Evolutionary conservation across 2,113 vertebrate species (phyloP), one percentile per base, ranked within the genome.

Genomic region (Dendrocopos noguchii): DNA sequence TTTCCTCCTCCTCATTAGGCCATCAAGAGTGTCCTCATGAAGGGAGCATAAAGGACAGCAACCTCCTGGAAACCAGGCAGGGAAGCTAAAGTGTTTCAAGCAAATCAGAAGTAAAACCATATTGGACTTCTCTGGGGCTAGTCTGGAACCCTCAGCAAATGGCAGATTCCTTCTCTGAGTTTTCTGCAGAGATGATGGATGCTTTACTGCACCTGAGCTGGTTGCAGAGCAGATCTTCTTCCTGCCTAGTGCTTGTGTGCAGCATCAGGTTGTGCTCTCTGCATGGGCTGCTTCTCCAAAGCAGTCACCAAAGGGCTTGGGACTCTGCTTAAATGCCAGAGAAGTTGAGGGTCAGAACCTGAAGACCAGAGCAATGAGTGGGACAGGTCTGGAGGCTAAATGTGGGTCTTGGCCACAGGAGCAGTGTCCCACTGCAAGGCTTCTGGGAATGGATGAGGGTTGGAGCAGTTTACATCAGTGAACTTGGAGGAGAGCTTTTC

Each of bases 1-100:
- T 87, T 96, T 88, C 53, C 72, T 78, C 64, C 72, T 78, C 64
- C 50, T 70, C 61, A 15, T 88, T 84, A 76, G 39, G 88, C 84
- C 60, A 52, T 83, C 71, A 53, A 27, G n/a, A 84, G 19, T 44
- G 36, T 29, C 36, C 46, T 90, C 61, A 61, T 64, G 15, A 80
- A 80, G 52, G 57, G 34, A 88, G 7, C 50, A 59, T 57, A 81
- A 83, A 76, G 57, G 68, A 14, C 60, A 80, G 19, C 34, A 4
- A 25, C 7, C 16, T 91, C 27, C 33, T 11, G 90, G 77, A 92
- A 90, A 63, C 55, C 15, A 80, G 55, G 2, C 31, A 44, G 1
- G 1, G 24, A 64, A 76, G 33, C 15, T 82, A 63, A 76, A 84
- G 15, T 29, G 7, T 63, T 90, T 81, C 21, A 47, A 59, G 36